Evolutionary conservation across 2,888 invertebrate genomes (phyloP), one percentile per base, ranked within the genome.

Genomic region (Halocaridina rubra): DNA sequence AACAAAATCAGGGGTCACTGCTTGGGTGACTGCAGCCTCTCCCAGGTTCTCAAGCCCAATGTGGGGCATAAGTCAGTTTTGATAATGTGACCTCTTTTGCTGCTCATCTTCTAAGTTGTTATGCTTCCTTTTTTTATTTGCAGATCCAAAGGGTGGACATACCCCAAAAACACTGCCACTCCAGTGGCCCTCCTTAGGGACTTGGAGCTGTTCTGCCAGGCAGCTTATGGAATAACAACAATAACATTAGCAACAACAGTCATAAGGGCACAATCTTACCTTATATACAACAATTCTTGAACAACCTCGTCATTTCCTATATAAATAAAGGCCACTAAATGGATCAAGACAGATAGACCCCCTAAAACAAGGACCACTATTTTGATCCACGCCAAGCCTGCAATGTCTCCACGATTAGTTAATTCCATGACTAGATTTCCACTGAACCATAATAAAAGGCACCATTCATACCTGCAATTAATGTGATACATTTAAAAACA

Each of bases 391-490:
- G 98, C 98, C 89, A 99, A 93, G 39, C 98, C 98, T 84, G 97
- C 97, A 90, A 99, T 96, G 91, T 99, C 99, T 90, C 98, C 98
- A 7, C 99, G 98, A 91, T 98, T 98, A 61, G 98, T 98, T 89
- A 99, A 93, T 92, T 99, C 99, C 90, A 98, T 97, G 67, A 99
- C 94, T 88, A 99, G 93, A 86, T 98, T 93, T 32, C 99, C 99
- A 88, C 97, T 97, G 88, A 99, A 93, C 97, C 98, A 98, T 89
- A 97, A 95, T 89, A 99, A 93, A 85, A 99, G 93, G 89, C 97
- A 94, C 96, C 97, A 97, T 92, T 99, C 99, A 92, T 97, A 97
- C 96, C 97, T 97, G 80, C n/a, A n/a, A n/a, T n/a, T n/a, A n/a
- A n/a, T n/a, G n/a, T n/a, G n/a, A n/a, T n/a, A n/a, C n/a, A n/a